Evolutionary conservation across 2,888 invertebrate genomes (phyloP).

Genomic region (Archaeoteleia sp.): DNA sequence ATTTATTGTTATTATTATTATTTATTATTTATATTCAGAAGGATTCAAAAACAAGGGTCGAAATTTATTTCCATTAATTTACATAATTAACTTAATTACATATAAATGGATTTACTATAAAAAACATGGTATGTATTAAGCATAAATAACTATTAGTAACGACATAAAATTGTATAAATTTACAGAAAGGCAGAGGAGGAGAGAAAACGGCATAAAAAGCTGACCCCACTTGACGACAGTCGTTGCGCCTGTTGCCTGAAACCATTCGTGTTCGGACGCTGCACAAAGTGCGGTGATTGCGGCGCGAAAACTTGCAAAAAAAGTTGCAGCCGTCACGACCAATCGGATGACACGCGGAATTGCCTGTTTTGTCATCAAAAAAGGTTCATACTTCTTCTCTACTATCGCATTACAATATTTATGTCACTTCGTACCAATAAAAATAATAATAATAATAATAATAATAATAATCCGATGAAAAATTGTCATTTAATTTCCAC

Average conservation of each 20-base stretch:
- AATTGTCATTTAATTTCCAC: not conserved
- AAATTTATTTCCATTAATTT: too few species aligned
- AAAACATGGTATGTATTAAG: too few species aligned
- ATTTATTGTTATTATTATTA: too few species aligned
- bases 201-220: conserved; percentile 39
- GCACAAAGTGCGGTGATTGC: conserved; percentile 68
- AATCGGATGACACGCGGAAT: conserved; percentile 63
- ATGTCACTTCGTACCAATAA: not conserved
- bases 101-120: too few species aligned
- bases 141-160: too few species aligned
- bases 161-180: conserved; percentile 34
- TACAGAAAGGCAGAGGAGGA: conserved; percentile 61
- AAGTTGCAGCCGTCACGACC: conserved; percentile 68
- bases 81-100: too few species aligned
- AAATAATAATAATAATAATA: not conserved
- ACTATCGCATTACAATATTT: too few species aligned
- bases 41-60: too few species aligned
- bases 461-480: not conserved
- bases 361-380: conserved; percentile 70
- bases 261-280: conserved; percentile 63
- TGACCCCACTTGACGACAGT: conserved; percentile 55
- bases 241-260: conserved; percentile 70
- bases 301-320: conserved; percentile 65
- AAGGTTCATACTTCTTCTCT: conserved; percentile 63
- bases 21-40: too few species aligned